Conservation (phyloP, 2,113 vertebrate species). For the Anguilla rostrata region DNA sequence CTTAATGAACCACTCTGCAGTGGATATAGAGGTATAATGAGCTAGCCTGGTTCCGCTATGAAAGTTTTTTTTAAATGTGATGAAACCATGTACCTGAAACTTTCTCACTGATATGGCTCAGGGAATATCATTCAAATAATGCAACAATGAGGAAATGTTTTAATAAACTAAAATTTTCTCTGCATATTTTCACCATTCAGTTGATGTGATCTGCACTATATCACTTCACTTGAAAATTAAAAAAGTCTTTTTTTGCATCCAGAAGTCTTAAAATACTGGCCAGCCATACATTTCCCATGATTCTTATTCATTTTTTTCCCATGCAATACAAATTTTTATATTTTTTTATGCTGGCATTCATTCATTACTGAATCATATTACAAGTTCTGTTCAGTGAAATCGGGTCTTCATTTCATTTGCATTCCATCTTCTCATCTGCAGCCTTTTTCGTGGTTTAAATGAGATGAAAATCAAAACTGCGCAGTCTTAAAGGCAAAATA, state of each 20-base stretch:
- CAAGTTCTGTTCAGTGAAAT: neutral
- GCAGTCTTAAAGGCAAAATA: neutral
- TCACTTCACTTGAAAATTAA: neutral
- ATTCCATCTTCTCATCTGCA: neutral
- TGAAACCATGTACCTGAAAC: neutral
- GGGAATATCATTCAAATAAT: neutral
- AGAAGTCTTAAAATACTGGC: neutral
- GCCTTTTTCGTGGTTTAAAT: neutral
- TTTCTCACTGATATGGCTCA: neutral
- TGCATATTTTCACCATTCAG: neutral
- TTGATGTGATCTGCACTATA: neutral
- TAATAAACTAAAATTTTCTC: neutral
- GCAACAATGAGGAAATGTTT: neutral
- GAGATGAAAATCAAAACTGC: neutral
- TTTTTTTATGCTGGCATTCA: neutral
- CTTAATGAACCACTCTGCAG: neutral
- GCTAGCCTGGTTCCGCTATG: too few species aligned
- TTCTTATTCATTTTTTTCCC: neutral
- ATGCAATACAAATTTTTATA: neutral
- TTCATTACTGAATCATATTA: neutral
- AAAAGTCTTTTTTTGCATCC: neutral
- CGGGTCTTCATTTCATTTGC: neutral
- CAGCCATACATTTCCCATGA: neutral
- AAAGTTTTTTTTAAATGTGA: neutral
- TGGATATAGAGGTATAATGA: too few species aligned